These are phyloP conservation scores for Iphiclides podalirius DNA, from an alignment of 2,888 invertebrate species.

Conservation along the genomic window DNA sequence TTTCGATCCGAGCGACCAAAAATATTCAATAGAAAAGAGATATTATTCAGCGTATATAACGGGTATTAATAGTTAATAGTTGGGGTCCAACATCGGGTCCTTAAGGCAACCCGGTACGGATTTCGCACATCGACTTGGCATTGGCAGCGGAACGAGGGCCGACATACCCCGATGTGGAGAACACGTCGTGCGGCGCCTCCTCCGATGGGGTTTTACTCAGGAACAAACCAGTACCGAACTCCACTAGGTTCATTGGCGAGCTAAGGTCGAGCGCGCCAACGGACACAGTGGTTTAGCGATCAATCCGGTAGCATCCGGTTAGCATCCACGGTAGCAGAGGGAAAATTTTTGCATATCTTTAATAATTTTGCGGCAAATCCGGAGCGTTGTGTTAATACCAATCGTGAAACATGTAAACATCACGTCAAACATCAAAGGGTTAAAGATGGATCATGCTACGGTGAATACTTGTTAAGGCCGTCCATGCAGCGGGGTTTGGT, in stretches of 20 bases:
- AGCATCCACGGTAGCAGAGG: slow-evolving; percentile 75
- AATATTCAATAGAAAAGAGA: no score
- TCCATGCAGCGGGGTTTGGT: slow-evolving; percentile 3
- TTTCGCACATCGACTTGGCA: slow-evolving; percentile 57
- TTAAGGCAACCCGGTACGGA: slow-evolving; percentile 58
- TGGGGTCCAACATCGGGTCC: slow-evolving; percentile 36
- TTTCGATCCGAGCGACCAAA: no score
- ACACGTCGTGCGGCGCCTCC: slow-evolving; percentile 87
- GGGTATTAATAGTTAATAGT: slow-evolving; percentile 14
- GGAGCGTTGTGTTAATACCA: slow-evolving; percentile 5
- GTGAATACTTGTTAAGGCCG: slow-evolving; percentile 15
- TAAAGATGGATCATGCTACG: slow-evolving; percentile 13
- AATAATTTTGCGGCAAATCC: slow-evolving; percentile 42
- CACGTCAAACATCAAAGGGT: not conserved
- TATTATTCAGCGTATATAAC: slow-evolving; percentile 23
- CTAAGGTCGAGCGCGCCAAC: slow-evolving; percentile 74
- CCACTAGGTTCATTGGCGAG: slow-evolving; percentile 96
- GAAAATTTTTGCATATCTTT: slow-evolving; percentile 61
- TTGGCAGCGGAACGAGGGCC: slow-evolving; percentile 48
- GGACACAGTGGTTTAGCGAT: slow-evolving; percentile 48
- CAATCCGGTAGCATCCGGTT: slow-evolving; percentile 53
- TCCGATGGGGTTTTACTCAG: slow-evolving; percentile 95
- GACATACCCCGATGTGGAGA: slow-evolving; percentile 81
- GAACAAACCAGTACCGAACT: slow-evolving; percentile 97
- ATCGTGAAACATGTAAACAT: not conserved